Base-by-base conservation (phyloP, 2,113 vertebrate genomes). In the Ivindomyrus marchei region DNA sequence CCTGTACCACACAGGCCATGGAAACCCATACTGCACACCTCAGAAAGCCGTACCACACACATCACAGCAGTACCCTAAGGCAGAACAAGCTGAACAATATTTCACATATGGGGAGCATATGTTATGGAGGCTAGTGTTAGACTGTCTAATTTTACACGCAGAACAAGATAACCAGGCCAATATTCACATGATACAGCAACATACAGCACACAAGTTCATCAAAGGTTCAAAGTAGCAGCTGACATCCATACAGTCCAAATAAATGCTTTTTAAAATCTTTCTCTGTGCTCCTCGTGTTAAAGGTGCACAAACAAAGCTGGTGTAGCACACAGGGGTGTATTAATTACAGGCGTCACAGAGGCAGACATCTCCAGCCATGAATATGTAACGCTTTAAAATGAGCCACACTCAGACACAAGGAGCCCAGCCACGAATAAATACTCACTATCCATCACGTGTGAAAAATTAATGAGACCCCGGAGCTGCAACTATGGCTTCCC, bases 331-430 rank as follows among this genome's bases (percentile, higher is more conserved):
- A 97, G 97, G 97, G 97, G 97, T 97, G 97, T 97, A 98, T 98
- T 98, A 97, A 97, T 98, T 97, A 98, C 97, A 97, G 98, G 97
- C 97, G 98, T 95, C 94, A 96, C 96, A 97, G 95, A 96, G 96
- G 95, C 95, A 95, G 11, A 96, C 95, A 97, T 98, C 98, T 97
- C 97, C 96, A 96, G 96, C 97, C 97, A 99, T 99, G 98, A 98
- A 99, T 99, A 98, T 96, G 94, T 98, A 98, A 98, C 99, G 97
- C 95, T 96, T 95, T 95, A 96, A 97, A 98, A 98, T 97, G 97
- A 98, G 97, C 97, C 97, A 97, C 98, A 97, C 97, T 97, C 97
- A 97, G 97, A 97, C 95, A 96, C 97, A 95, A 95, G 96, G 98
- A 96, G 94, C 96, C 97, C 96, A 96, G 95, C 97, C 70, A 96